These are phyloP conservation scores for Ochotona curzoniae DNA, from an alignment of 2,113 vertebrate species.

Conservation along the genomic window DNA sequence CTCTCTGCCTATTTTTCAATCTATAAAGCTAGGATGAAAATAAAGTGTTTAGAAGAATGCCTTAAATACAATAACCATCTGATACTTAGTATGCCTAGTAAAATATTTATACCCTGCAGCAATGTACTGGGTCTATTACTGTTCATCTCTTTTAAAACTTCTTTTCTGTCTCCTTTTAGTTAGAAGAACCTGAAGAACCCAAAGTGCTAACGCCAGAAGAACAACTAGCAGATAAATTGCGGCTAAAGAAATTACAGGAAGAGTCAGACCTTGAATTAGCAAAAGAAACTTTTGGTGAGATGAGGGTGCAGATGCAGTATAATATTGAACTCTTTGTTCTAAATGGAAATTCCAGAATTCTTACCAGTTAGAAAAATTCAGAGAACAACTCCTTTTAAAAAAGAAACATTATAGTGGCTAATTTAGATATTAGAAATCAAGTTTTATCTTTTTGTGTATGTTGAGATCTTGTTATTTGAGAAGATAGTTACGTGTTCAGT, in stretches of 20 bases:
- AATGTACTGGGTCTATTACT: background rate
- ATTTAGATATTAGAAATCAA: conserved; percentile 32
- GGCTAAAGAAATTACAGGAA: conserved; percentile 96
- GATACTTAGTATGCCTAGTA: background rate
- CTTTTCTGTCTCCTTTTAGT: conserved; percentile 78
- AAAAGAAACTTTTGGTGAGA: conserved; percentile 96
- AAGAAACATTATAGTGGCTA: background rate
- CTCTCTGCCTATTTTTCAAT: background rate
- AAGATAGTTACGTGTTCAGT: conserved; percentile 11
- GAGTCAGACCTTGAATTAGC: conserved; percentile 95
- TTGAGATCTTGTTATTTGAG: conserved; percentile 16
- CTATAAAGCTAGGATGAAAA: conserved; percentile 10
- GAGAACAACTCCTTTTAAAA: background rate
- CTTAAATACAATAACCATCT: background rate
- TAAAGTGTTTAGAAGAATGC: conserved; percentile 6
- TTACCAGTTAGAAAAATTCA: background rate
- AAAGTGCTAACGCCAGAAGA: conserved; percentile 91
- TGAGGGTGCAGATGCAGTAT: fast-evolving
- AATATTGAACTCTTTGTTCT: background rate
- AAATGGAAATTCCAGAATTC: background rate
- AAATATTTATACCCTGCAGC: background rate
- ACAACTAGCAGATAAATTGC: conserved; percentile 93
- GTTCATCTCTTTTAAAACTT: conserved; percentile 42
- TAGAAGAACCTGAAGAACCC: conserved; percentile 86
- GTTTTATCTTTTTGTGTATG: conserved; percentile 22